These are phyloP conservation scores for Agrochola macilenta DNA, from an alignment of 2,888 invertebrate genomes.

Conservation along the genomic window DNA sequence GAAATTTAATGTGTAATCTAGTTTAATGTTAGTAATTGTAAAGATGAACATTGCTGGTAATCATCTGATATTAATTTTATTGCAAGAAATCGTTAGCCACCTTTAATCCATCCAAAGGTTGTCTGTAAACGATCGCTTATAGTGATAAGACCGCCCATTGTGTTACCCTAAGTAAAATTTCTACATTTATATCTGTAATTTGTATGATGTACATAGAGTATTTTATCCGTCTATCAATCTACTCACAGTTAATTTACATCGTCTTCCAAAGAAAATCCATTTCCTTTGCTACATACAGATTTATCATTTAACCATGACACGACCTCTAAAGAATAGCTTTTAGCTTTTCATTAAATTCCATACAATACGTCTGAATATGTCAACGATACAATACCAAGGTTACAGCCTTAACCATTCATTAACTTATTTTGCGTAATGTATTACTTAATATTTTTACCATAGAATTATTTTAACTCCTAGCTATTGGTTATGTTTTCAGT, in stretches of 20 bases:
- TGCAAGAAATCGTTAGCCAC: neutral
- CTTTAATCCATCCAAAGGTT: no score
- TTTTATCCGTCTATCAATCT: no score
- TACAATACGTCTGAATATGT: conserved; percentile 10
- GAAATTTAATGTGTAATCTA: neutral
- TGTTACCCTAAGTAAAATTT: no score
- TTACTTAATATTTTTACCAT: conserved; percentile 6
- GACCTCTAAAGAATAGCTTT: conserved; percentile 1
- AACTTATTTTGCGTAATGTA: conserved; percentile 3
- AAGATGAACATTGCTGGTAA: neutral
- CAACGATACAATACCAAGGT: conserved; percentile 21
- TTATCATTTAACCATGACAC: conserved; percentile 12
- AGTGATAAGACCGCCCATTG: no score
- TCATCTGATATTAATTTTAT: neutral
- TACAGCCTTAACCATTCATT: neutral
- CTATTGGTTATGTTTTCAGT: neutral
- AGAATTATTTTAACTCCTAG: neutral
- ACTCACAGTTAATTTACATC: neutral
- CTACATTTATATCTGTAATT: no score
- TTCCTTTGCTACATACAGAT: conserved; percentile 3
- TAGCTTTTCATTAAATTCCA: conserved; percentile 16
- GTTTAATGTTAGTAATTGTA: neutral
- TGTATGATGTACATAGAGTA: no score
- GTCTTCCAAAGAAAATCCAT: neutral
- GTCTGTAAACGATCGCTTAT: no score